Evolutionary conservation across 2,888 invertebrate species (phyloP), one percentile per base, ranked within the genome.

Genomic region (Tholera decimalis): DNA sequence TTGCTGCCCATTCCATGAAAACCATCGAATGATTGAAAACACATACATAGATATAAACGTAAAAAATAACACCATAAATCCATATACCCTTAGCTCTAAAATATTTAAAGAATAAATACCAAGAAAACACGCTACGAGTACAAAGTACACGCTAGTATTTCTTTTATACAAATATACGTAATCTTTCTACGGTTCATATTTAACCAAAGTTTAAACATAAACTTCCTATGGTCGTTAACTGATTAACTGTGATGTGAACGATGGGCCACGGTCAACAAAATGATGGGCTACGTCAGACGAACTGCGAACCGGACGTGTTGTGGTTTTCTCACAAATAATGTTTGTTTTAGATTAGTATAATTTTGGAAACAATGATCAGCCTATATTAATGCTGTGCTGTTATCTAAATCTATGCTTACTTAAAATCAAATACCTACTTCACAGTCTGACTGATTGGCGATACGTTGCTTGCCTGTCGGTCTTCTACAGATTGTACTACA

Each of bases 141-240:
- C 2, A 6, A 0, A 35, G 33, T 51, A 33, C 28, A 4, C 8
- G 11, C 20, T 57, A 47, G 51, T 73, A 57, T 49, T 41, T 49
- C 28, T 44, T 44, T 24, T 22, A 30, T n/a, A 43, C 35, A 70
- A 50, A 54, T 33, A 55, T 30, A 55, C 18, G 37, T 9, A 26
- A 53, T 73, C 51, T 65, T 20, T 70, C 37, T 22, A 37, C 51
- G 33, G 66, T 64, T 73, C 15, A 71, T 46, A 71, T 50, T 62
- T 71, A 67, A 61, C 43, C 5, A 7, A 33, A 9, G 18, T 15
- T 64, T 39, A 30, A 64, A 70, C 39, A 33, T 51, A 64, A 70
- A 71, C 72, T 60, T 76, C 72, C 71, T 51, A 60, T 47, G 1
- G 18, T 9, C 30, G 59, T 59, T 63, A 53, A 56, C 26, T 53